phyloP scores from a whole-genome alignment of 2,113 vertebrate genomes.

The Speoplatyrhinus poulsoni region DNA sequence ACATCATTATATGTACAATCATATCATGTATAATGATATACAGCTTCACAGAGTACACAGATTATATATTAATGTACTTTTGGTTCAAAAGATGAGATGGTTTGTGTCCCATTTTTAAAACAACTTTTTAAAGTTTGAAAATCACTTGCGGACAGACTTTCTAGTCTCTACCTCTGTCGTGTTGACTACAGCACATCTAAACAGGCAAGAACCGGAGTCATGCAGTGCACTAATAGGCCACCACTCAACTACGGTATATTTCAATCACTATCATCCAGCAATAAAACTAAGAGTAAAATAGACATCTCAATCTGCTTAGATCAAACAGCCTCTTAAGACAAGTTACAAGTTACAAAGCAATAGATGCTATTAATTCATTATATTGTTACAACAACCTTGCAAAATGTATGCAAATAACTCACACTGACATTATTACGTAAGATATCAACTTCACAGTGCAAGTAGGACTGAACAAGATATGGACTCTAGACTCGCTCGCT shows the following conservation, averaged over 20 bases:
- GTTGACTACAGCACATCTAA: slow-evolving; percentile 17
- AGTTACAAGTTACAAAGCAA: not conserved
- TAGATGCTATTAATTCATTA: not conserved
- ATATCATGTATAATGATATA: not conserved
- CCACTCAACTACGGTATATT: too few species aligned
- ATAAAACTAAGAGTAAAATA: too few species aligned
- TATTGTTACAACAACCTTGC: not conserved
- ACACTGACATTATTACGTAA: slow-evolving; percentile 58
- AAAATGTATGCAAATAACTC: slow-evolving; percentile 8
- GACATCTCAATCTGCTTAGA: too few species aligned
- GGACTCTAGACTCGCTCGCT: slow-evolving; percentile 4
- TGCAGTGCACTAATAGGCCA: too few species aligned
- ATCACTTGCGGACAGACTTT: slow-evolving; percentile 41
- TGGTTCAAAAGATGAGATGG: slow-evolving; percentile 6
- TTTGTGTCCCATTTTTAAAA: slow-evolving; percentile 29
- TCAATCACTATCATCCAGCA: too few species aligned
- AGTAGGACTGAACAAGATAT: slow-evolving; percentile 28
- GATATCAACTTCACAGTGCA: slow-evolving; percentile 50
- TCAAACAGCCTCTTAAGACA: too few species aligned
- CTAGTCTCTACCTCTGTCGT: slow-evolving; percentile 19
- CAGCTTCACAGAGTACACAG: not conserved
- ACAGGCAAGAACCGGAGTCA: not conserved
- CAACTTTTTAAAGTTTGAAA: slow-evolving; percentile 62
- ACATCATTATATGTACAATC: not conserved
- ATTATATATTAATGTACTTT: not conserved